Conservation (phyloP, 2,888 invertebrate genomes). For the Colostygia pectinataria region DNA sequence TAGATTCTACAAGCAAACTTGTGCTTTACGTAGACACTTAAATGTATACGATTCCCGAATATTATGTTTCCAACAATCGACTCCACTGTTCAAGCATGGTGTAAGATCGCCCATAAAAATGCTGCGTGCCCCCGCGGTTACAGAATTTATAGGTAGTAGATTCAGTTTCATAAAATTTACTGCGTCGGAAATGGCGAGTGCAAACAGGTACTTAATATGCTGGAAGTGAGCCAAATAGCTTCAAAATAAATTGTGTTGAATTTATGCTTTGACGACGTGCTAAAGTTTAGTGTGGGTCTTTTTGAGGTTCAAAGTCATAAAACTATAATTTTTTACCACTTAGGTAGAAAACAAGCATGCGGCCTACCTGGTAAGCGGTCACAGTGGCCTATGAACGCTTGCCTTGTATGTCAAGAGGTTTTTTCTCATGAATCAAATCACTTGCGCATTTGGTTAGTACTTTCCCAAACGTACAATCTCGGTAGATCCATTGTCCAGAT, state of each 20-base stretch:
- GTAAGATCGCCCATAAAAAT: conserved; percentile 23
- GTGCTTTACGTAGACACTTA: not conserved
- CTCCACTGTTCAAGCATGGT: conserved; percentile 3
- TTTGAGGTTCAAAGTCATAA: too few relatives aligned
- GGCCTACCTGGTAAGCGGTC: too few relatives aligned
- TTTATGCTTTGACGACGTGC: conserved; percentile 1
- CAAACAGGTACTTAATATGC: conserved; percentile 20
- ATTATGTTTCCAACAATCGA: conserved; percentile 1
- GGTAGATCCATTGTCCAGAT: too few relatives aligned
- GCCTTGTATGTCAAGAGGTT: too few relatives aligned
- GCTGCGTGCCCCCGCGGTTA: conserved; percentile 23
- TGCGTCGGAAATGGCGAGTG: conserved; percentile 16
- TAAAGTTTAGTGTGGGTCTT: too few relatives aligned
- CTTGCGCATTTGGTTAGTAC: too few relatives aligned
- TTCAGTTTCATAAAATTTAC: conserved; percentile 31
- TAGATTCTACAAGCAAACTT: too few relatives aligned
- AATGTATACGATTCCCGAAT: not conserved
- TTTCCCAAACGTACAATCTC: too few relatives aligned
- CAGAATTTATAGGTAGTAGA: conserved; percentile 25
- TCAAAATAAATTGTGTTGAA: conserved; percentile 7
- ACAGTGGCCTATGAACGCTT: too few relatives aligned
- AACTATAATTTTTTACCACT: too few relatives aligned
- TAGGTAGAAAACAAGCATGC: too few relatives aligned
- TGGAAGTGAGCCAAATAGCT: conserved; percentile 17
- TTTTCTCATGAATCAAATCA: too few relatives aligned